Base-by-base conservation (phyloP, 2,888 invertebrate species). In the Rhagonycha lutea region DNA sequence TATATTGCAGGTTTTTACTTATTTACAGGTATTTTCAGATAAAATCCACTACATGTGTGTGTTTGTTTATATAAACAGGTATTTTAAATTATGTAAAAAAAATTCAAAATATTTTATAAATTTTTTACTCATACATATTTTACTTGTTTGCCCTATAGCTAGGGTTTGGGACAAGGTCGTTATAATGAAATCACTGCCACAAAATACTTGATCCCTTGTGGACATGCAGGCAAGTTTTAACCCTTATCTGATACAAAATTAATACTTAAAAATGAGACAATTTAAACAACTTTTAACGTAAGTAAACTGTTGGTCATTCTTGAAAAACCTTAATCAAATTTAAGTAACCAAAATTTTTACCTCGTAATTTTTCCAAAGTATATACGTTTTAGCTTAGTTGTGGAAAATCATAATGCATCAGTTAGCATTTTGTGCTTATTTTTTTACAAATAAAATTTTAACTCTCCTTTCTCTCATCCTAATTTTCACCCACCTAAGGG, bases 71-170 rank as follows among this genome's bases (percentile, higher is more conserved):
- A 71, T 75, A 12, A 67, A 62, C 73, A 76, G 75, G 76, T 74
- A 47, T 73, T 72, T 73, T 68, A 78, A 23, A n/a, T 71, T 72
- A 70, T 73, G 32, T 75, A 76, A 29, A 67, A 29, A 70, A 73
- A 74, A 69, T 71, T 70, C 72, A 68, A 77, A 70, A 77, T 74
- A 73, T 77, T 69, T 75, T 75, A 69, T 76, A 73, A 75, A 77
- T 74, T 74, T 67, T 77, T 73, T 79, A 80, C 78, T 79, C 78
- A 79, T 80, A 79, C 79, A 82, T 83, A 78, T 79, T 83, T 83
- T 87, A 84, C 85, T 87, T 87, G 82, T 87, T 85, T 87, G 87
- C 87, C 87, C 87, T 87, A 83, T 87, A 87, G 87, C 87, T 87
- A 87, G 87, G 87, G 87, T 87, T 83, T 84, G 85, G 85, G 85